These are phyloP conservation scores for Ferdinandea cuprea DNA, from an alignment of 2,888 invertebrate genomes.

Conservation along the genomic window DNA sequence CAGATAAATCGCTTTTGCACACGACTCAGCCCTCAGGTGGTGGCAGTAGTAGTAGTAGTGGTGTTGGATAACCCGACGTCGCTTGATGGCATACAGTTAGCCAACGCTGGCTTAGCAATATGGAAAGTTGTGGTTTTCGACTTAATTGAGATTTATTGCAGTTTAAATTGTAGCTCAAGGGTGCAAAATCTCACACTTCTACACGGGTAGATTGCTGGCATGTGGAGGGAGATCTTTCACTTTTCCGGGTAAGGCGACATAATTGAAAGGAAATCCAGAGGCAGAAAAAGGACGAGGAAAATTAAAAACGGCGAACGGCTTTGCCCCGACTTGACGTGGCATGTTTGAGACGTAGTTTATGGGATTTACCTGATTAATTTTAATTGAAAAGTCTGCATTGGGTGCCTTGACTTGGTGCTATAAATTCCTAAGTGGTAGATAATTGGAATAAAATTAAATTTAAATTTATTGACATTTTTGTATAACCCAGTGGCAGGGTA, in stretches of 20 bases:
- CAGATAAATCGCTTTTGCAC: conserved; percentile 68
- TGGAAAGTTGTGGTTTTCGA: conserved; percentile 66
- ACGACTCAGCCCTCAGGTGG: conserved; percentile 48
- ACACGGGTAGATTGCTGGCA: not conserved
- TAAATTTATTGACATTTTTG: too few relatives aligned
- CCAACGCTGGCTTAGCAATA: conserved; percentile 40
- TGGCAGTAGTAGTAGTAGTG: conserved; percentile 5
- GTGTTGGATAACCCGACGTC: not conserved
- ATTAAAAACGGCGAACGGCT: conserved; percentile 43
- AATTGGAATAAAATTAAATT: conserved; percentile 27
- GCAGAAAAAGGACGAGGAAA: conserved; percentile 25
- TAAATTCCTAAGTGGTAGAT: conserved; percentile 8
- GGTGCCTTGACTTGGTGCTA: conserved; percentile 2
- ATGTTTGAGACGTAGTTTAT: conserved; percentile 56
- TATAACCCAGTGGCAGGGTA: too few relatives aligned
- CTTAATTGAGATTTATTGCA: conserved; percentile 74
- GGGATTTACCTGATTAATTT: conserved; percentile 64
- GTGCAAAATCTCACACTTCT: conserved; percentile 35
- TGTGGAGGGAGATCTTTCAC: conserved; percentile 2
- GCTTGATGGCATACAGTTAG: conserved; percentile 11
- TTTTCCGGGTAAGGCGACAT: conserved; percentile 1
- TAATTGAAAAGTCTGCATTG: conserved; percentile 42
- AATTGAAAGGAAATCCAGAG: conserved; percentile 67
- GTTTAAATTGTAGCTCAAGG: conserved; percentile 72
- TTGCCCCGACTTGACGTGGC: conserved; percentile 36